Evolutionary conservation across 2,888 invertebrate species (phyloP), one percentile per base, ranked within the genome.

Genomic region (Cephalotes varians): DNA sequence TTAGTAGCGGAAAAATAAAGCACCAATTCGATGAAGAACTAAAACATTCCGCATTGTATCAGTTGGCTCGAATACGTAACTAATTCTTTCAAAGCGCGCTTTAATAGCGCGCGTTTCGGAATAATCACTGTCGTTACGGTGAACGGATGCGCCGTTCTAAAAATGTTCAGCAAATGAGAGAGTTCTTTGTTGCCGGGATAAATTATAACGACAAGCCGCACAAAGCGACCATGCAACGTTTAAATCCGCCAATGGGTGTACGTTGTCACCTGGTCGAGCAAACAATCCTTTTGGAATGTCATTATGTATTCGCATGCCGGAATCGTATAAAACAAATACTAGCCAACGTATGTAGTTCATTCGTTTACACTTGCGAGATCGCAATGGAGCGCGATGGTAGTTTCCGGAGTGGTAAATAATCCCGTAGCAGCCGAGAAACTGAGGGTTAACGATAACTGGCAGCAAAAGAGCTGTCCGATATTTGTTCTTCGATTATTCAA

Each of bases 391-490:
- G 25, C 62, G 54, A 5, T n/a, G 21, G 34, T n/a, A 80, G 56
- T 64, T 82, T 34, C 49, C n/a, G 54, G 28, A 40, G 72, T 65
- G 49, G 51, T 71, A 85, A 87, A 87, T 69, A 84, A 87, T 84
- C 54, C 37, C 65, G 34, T 28, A 49, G 58, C n/a, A 47, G 54
- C 54, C 72, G 62, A 71, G 44, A 0, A 37, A 47, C 10, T 49
- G 71, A 60, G 9, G 54, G 10, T 56, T 65, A 44, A 47, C 54
- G 56, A 84, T 85, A 84, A 88, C 81, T 76, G 79, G 56, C 28
- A 80, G 77, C 72, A 84, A 81, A 86, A 87, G 81, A 25, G 31
- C 37, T n/a, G 25, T 28, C 44, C 40, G 62, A 18, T 88, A 85
- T 86, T 83, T 86, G 79, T 76, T 31, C 49, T 67, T 56, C n/a